Evolutionary conservation across 2,888 invertebrate species (phyloP).

Genomic region (Iphiclides podalirius): DNA sequence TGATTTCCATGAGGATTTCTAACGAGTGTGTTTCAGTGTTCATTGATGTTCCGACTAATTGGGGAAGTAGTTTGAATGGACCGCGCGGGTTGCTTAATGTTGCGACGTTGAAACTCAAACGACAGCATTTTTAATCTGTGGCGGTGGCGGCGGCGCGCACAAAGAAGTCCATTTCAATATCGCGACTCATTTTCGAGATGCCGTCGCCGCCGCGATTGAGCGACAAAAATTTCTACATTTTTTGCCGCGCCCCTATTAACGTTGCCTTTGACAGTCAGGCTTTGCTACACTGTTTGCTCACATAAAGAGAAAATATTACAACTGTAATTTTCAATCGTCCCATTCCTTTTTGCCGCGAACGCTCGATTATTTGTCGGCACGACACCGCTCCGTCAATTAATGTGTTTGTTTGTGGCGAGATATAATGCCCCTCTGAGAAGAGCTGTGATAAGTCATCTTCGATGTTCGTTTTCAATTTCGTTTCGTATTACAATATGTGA

Average conservation of each 20-base stretch:
- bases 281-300: neutral
- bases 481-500: too few relatives aligned
- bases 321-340: slow-evolving; percentile 20
- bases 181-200: slow-evolving; percentile 45
- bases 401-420: neutral
- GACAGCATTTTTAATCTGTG: too few relatives aligned
- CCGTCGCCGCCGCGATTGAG: slow-evolving; percentile 39
- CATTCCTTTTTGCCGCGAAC: slow-evolving; percentile 1
- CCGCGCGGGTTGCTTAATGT: too few relatives aligned
- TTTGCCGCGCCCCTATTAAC: slow-evolving; percentile 33
- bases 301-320: slow-evolving; percentile 11
- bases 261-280: slow-evolving; percentile 3
- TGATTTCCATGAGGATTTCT: slow-evolving; percentile 14
- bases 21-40: slow-evolving; percentile 1
- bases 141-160: slow-evolving; percentile 23
- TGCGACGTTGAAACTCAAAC: too few relatives aligned
- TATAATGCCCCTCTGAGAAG: too few relatives aligned
- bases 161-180: slow-evolving; percentile 51
- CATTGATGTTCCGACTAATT: slow-evolving; percentile 23
- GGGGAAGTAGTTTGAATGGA: too few relatives aligned
- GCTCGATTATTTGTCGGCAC: neutral
- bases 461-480: too few relatives aligned
- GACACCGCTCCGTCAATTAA: neutral
- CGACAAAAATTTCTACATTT: slow-evolving; percentile 53
- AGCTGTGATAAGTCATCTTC: too few relatives aligned